These are phyloP conservation scores for Halichoeres trimaculatus DNA, from an alignment of 2,113 vertebrate species.

Conservation along the genomic window DNA sequence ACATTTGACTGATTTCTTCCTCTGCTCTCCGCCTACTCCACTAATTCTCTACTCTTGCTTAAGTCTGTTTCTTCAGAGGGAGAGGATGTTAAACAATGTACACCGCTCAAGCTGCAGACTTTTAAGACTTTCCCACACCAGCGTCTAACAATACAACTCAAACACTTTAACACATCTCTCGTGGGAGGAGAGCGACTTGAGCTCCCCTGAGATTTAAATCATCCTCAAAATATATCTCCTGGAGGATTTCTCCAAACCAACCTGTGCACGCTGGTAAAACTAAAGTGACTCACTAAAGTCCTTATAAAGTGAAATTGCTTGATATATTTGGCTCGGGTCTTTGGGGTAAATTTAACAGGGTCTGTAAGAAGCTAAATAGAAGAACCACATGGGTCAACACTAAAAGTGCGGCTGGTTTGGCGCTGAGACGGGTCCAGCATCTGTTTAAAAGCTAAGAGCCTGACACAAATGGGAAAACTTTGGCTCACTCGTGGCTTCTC, in stretches of 20 bases:
- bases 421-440: conserved; percentile 65
- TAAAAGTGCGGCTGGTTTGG: conserved; percentile 83
- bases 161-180: conserved; percentile 68
- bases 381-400: conserved; percentile 80
- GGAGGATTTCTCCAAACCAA: conserved; percentile 66
- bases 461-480: conserved; percentile 61
- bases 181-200: conserved; percentile 43
- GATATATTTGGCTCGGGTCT: conserved; percentile 78
- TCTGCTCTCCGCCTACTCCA: conserved; percentile 51
- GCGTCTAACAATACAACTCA: conserved; percentile 72
- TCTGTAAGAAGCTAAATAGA: conserved; percentile 77
- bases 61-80: conserved; percentile 50
- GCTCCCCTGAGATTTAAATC: conserved; percentile 62
- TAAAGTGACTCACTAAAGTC: conserved; percentile 75
- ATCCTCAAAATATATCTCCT: conserved; percentile 69
- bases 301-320: conserved; percentile 78
- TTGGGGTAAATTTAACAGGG: conserved; percentile 79
- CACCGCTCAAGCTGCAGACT: conserved; percentile 33
- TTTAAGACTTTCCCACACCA: conserved; percentile 70
- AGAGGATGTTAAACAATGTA: conserved; percentile 24
- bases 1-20: conserved; percentile 73
- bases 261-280: conserved; percentile 69
- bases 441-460: conserved; percentile 78
- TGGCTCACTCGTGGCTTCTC: conserved; percentile 59
- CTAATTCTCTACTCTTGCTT: conserved; percentile 25